phyloP scores from a whole-genome alignment of 2,888 invertebrate species.

The Sialis fuliginosa region DNA sequence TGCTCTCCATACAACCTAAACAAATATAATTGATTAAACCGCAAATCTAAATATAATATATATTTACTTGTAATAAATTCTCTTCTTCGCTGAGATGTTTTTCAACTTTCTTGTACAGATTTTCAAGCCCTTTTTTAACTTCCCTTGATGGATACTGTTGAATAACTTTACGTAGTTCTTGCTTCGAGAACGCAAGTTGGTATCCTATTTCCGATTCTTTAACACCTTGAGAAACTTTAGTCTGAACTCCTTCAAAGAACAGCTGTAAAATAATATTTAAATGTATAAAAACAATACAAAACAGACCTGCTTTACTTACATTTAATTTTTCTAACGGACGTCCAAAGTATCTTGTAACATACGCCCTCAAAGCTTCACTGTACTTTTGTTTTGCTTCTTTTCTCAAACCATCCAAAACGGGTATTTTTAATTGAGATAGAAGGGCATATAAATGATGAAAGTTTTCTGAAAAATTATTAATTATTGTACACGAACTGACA shows the following conservation, averaged over 20 bases:
- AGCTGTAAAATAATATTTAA: conserved; percentile 34
- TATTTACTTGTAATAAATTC: conserved; percentile 58
- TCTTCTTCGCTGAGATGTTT: conserved; percentile 93
- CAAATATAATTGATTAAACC: conserved; percentile 7
- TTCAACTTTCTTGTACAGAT: conserved; percentile 88
- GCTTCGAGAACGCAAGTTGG: conserved; percentile 93
- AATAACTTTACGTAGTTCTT: conserved; percentile 87
- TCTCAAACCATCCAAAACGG: conserved; percentile 68
- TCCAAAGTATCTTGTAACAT: conserved; percentile 91
- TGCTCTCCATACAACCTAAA: conserved; percentile 91
- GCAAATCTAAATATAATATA: neutral
- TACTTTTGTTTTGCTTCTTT: conserved; percentile 85
- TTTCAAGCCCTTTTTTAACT: conserved; percentile 84
- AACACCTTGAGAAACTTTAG: conserved; percentile 82
- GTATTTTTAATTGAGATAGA: conserved; percentile 75
- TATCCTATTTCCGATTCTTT: conserved; percentile 95
- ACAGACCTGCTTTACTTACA: conserved; percentile 30
- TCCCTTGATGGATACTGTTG: conserved; percentile 85
- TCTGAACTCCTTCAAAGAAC: conserved; percentile 95
- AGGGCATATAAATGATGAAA: conserved; percentile 84
- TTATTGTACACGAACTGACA: neutral
- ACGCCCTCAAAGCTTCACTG: conserved; percentile 72
- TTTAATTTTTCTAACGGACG: conserved; percentile 81
- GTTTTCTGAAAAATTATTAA: conserved; percentile 49
- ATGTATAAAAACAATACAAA: too few relatives aligned